A percentile compares a stretch with the other conserved stretches of the same genome.
phyloP scores from a whole-genome alignment of 1,140 invertebrate species.

The Pachyrhynchus sulphureomaculatus region DNA sequence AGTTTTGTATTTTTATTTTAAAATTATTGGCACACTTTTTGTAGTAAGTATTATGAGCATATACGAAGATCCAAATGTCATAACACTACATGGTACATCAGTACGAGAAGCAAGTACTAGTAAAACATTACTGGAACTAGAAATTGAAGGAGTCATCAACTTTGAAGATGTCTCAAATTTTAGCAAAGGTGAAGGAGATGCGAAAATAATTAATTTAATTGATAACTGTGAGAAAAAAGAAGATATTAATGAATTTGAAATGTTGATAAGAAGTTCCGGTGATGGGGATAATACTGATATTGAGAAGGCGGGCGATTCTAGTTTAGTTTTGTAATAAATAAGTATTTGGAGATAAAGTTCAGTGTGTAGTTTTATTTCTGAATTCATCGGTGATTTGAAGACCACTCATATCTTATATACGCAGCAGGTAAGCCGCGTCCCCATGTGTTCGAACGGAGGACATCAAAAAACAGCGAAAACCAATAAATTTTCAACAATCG shows the following conservation, averaged over 20 bases:
- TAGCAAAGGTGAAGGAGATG: not conserved
- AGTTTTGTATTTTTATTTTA: not conserved
- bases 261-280: not conserved
- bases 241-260: not conserved
- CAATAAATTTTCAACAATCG: no score
- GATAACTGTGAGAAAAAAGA: not conserved
- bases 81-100: not conserved
- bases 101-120: not conserved
- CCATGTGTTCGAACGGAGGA: no score
- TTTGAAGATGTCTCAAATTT: not conserved
- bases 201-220: not conserved
- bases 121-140: not conserved
- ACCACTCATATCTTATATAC: no score
- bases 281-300: not conserved
- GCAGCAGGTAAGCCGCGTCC: no score
- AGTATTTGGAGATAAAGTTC: no score
- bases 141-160: no score
- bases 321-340: no score
- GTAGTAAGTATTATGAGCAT: constrained; percentile 3
- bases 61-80: constrained; percentile 15
- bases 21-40: not conserved
- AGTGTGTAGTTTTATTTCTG: no score
- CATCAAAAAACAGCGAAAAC: no score
- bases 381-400: no score
- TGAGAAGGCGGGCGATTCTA: no score